phyloP scores from a whole-genome alignment of 2,113 vertebrate species.

The Dinomys branickii region DNA sequence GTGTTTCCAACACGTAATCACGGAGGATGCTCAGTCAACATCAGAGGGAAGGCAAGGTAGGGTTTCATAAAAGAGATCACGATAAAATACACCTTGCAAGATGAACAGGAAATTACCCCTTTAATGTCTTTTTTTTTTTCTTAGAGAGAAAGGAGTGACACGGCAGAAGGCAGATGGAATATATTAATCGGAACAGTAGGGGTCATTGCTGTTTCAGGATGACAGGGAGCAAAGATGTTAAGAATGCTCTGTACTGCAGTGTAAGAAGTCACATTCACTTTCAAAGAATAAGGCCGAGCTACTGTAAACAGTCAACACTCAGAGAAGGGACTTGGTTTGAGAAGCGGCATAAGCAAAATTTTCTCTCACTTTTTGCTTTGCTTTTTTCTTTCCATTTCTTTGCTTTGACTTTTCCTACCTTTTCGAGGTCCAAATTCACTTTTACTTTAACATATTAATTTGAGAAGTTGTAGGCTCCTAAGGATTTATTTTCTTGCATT shows the following conservation, averaged over 20 bases:
- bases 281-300: too few relatives aligned
- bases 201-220: accelerated
- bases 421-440: too few relatives aligned
- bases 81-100: not conserved
- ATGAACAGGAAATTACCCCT: not conserved
- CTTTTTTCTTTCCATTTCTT: too few relatives aligned
- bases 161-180: not conserved
- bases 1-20: not conserved
- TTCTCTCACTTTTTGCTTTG: too few relatives aligned
- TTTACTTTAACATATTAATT: too few relatives aligned
- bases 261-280: too few relatives aligned
- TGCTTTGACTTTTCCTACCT: too few relatives aligned
- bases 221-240: not conserved
- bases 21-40: not conserved
- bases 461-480: too few relatives aligned
- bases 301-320: too few relatives aligned
- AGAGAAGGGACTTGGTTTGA: too few relatives aligned
- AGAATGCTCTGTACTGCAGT: not conserved
- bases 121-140: not conserved
- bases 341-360: too few relatives aligned
- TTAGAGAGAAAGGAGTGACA: not conserved
- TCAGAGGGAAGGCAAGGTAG: not conserved
- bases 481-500: too few relatives aligned
- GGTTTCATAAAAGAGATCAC: not conserved
- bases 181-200: not conserved